phyloP scores from a whole-genome alignment of 2,113 vertebrate species.

The Gasterosteus aculeatus region DNA sequence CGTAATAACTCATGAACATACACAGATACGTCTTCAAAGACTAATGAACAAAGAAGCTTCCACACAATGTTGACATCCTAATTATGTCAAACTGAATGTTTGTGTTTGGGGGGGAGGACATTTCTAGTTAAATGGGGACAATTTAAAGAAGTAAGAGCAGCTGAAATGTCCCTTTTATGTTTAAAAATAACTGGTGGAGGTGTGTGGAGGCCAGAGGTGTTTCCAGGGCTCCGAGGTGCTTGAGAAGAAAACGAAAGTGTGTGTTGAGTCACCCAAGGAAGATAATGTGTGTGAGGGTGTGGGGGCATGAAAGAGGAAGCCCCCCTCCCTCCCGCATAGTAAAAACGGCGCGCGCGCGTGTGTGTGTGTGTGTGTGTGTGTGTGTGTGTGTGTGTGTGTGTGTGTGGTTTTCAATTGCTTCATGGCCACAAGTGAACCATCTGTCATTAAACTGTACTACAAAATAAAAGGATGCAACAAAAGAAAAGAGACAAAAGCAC shows the following conservation, averaged over 20 bases:
- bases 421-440: slow-evolving; percentile 18
- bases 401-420: not conserved
- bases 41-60: not conserved
- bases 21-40: not conserved
- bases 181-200: slow-evolving; percentile 34
- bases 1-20: not conserved
- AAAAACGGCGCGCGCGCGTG: not conserved
- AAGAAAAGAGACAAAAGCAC: not conserved
- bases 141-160: not conserved
- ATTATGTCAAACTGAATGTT: not conserved
- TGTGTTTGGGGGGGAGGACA: not conserved
- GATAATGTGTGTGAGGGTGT: not conserved
- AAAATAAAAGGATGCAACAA: not conserved
- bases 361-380: slow-evolving; percentile 1
- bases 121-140: slow-evolving; percentile 7
- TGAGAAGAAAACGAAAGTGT: slow-evolving; percentile 53
- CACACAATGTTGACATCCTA: too few species aligned
- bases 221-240: slow-evolving; percentile 36
- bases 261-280: slow-evolving; percentile 40
- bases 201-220: slow-evolving; percentile 6
- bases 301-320: not conserved
- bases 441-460: slow-evolving; percentile 26
- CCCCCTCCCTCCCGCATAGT: not conserved
- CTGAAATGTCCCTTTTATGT: not conserved
- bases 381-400: slow-evolving; percentile 10